Evolutionary conservation across 1,140 invertebrate species (phyloP), one percentile per base, ranked within the genome.

Genomic region (Eufriesea mexicana): DNA sequence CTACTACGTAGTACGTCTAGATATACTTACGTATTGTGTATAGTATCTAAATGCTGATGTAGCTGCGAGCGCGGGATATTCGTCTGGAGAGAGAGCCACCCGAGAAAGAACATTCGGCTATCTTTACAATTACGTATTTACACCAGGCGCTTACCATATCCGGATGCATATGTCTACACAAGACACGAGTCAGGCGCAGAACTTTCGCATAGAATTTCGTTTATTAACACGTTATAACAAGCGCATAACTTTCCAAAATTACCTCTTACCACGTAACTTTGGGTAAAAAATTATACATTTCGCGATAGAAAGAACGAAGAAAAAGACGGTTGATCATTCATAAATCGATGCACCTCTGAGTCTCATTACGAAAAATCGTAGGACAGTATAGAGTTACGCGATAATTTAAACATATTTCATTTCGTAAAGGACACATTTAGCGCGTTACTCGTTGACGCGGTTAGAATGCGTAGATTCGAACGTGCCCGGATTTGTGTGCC

Each of bases 1-100:
- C 89, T 89, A 89, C 88, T 89, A 81, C 78, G 85, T 89, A 89
- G 88, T 86, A 89, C 88, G 86, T 87, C 83, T 89, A 89, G 88
- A 87, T 89, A 88, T 89, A 87, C 84, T 79, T 88, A 86, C 79
- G 75, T 87, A 89, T 89, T 87, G 89, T 89, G 89, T 89, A 89
- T 89, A 89, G 88, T 85, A 84, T 89, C 79, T 89, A 88, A 87
- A 88, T 61, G 83, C 79, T 86, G 88, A 87, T 89, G 83, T 89
- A 89, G 87, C 79, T 83, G 86, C 87, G 88, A 89, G 87, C 82
- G 84, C 85, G 86, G 81, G 62, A 88, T 88, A 86, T 86, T 88
- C 74, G 76, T 84, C 66, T 62, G 73, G 62, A 49, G 73, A 71
- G 73, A 83, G 76, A 82, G 57, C 51, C 74, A 71, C 49, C 75